Base-by-base conservation (phyloP, 2,888 invertebrate species). In the Andrena fulva region DNA sequence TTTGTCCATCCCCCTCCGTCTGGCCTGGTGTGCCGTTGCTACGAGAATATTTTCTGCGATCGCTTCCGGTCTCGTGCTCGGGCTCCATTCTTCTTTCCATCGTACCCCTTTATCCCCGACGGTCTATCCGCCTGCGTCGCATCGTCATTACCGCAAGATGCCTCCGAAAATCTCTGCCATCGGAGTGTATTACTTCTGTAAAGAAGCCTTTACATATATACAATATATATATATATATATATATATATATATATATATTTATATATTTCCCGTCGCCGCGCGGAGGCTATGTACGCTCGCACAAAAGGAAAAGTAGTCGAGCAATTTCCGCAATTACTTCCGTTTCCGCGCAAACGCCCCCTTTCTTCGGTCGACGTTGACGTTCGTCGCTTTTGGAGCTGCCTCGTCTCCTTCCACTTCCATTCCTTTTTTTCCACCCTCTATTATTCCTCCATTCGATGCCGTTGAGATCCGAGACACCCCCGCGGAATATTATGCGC, bases 271-370 rank as follows among this genome's bases (percentile, higher is more conserved):
- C 54, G 59, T 12, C 6, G 33, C 29, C 20, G 52, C 24, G n/a
- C 42, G 50, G 0, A 35, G 42, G 35, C 48, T 67, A 20, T 68
- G 59, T 60, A 60, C 66, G 33, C 6, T 50, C 1, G 63, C 72
- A 82, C 54, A 82, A 76, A 70, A 68, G 72, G 71, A 71, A 70
- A 35, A 84, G 78, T 84, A 87, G 87, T 88, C 84, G 85, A 87
- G 89, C 87, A 88, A 88, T 90, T 91, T 90, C 86, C 89, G 85
- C 89, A 88, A 91, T 91, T 90, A 91, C 89, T 90, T 92, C 87
- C 86, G 90, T 88, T 87, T 85, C 82, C 86, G 85, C 82, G 75
- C 80, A 87, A 87, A 80, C 82, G 85, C 67, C 79, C 74, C 71
- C 83, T 83, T 83, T 87, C 84, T 77, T 85, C 68, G 73, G 42